Base-by-base conservation (phyloP, 1,140 invertebrate genomes). In the Psix sp. region DNA sequence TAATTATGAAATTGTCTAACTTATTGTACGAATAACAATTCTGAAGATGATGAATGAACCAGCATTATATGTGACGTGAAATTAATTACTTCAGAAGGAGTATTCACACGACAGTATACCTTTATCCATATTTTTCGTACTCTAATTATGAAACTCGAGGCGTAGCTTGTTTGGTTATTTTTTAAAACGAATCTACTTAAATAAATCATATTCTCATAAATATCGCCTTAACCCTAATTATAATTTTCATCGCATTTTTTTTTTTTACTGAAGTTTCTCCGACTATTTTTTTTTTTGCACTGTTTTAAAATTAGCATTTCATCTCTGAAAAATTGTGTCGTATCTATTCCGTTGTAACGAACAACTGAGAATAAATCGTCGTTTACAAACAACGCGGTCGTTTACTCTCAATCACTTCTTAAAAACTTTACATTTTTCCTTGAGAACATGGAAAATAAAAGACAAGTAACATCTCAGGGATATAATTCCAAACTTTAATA, bases 61-160 rank as follows among this genome's bases (percentile, higher is more conserved):
- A 7, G 38, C 46, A 62, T 51, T 46, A 65, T 65, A 16, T 15
- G 46, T 21, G 33, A 40, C 31, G 62, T 40, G 31, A 66, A 66
- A 66, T 66, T 66, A 66, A 66, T 66, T 66, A 48, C 48, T 54
- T 33, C 10, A 13, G 21, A 66, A 54, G 31, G 48, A 33, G 31
- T 52, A 46, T 51, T 63, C 46, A 43, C 46, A 35, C 21, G 21
- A 38, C 36, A 21, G 39, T 48, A 54, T n/a, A 5, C 40, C 48
- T 54, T 38, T 33, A 1, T 2, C 24, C 24, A 24, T 48, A 56
- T 56, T 45, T 63, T 65, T 46, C 26, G 16, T 24, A 54, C 24
- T 65, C 49, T 66, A 46, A 56, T 56, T 66, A 46, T 66, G 29
- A 31, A 66, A 21, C 13, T 36, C 11, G 35, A 40, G 17, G 33